These are phyloP conservation scores for Yponomeuta cagnagella DNA, from an alignment of 2,888 invertebrate species.

Conservation along the genomic window DNA sequence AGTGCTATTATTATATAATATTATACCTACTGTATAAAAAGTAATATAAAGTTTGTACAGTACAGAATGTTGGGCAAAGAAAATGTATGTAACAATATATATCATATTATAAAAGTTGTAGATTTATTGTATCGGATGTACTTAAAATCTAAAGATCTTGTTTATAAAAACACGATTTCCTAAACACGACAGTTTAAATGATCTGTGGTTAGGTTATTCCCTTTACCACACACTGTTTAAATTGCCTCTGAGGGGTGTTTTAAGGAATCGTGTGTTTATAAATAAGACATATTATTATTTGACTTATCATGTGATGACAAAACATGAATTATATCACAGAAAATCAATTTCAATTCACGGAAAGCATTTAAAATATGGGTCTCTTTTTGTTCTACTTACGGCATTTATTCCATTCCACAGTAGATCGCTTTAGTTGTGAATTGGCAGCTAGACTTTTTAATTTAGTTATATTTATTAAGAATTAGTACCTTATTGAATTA, in stretches of 20 bases:
- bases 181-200: too few relatives aligned
- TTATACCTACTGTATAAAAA: constrained; percentile 1
- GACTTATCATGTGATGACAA: background rate
- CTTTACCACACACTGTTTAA: too few relatives aligned
- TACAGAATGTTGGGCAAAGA: background rate
- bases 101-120: background rate
- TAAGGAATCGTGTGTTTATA: too few relatives aligned
- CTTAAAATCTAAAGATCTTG: background rate
- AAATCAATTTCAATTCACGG: background rate
- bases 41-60: constrained; percentile 4
- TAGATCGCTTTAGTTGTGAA: background rate
- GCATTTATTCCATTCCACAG: constrained; percentile 22
- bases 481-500: background rate
- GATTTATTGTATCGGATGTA: background rate
- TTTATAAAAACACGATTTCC: background rate
- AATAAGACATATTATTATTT: too few relatives aligned
- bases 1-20: constrained; percentile 9
- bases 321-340: background rate
- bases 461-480: constrained; percentile 2
- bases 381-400: background rate
- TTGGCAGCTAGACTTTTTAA: background rate
- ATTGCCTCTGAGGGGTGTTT: too few relatives aligned
- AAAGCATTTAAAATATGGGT: background rate
- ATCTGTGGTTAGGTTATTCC: too few relatives aligned
- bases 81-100: background rate